Percentiles rank a stretch among this genome's conserved stretches.
Conservation (phyloP, 2,888 invertebrate genomes). For the Heliconius sara region DNA sequence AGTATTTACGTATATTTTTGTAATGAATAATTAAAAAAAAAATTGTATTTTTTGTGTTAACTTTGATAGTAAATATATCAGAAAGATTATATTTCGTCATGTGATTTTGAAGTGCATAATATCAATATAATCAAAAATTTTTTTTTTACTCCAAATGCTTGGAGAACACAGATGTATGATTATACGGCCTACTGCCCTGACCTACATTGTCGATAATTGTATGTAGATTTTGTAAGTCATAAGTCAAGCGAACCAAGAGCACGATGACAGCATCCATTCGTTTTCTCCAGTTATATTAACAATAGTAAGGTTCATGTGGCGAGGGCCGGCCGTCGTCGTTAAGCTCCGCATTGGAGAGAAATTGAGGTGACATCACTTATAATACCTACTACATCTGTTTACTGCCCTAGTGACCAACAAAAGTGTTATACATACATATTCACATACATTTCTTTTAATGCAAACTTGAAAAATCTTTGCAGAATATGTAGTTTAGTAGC, state of each 20-base stretch:
- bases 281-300: constrained; percentile 75
- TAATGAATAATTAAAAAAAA: not conserved
- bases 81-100: not conserved
- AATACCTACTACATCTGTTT: constrained; percentile 65
- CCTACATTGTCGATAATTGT: constrained; percentile 79
- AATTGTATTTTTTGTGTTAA: not conserved
- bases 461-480: constrained; percentile 17
- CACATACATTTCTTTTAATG: constrained; percentile 39
- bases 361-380: constrained; percentile 74
- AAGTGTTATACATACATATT: constrained; percentile 54
- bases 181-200: constrained; percentile 77
- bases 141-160: constrained; percentile 16
- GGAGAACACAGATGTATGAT: constrained; percentile 54
- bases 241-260: constrained; percentile 70
- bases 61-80: not conserved
- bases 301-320: constrained; percentile 49
- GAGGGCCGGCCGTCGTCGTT: constrained; percentile 60
- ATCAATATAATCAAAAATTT: not conserved
- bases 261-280: constrained; percentile 77
- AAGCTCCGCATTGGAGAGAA: constrained; percentile 62
- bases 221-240: constrained; percentile 82
- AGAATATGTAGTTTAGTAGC: constrained; percentile 20
- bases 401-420: constrained; percentile 75
- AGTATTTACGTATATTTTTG: no score
- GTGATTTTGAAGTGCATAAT: not conserved